Evolutionary conservation across 2,888 invertebrate genomes (phyloP).

Genomic region (Acrocyrtus sp.): DNA sequence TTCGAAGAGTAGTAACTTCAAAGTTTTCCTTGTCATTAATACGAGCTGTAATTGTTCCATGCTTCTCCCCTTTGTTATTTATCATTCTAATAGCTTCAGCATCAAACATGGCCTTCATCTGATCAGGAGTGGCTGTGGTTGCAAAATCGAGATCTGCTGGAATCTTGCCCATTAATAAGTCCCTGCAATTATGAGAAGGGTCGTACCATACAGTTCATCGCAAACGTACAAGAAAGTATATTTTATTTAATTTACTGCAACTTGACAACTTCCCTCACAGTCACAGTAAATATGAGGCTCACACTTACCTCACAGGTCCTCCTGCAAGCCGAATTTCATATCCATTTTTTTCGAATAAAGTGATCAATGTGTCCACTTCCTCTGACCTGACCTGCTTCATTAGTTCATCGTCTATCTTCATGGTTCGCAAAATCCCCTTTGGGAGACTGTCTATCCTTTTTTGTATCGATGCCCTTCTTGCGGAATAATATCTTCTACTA

Average conservation of each 20-base stretch:
- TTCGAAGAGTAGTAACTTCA: conserved; percentile 90
- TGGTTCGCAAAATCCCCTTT: conserved; percentile 74
- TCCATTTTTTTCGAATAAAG: conserved; percentile 81
- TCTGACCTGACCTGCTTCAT: conserved; percentile 84
- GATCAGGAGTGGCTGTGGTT: conserved; percentile 92
- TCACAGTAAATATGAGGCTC: background rate
- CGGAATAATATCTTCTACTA: too few relatives aligned
- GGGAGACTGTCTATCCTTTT: conserved; percentile 26
- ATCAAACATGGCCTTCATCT: conserved; percentile 95
- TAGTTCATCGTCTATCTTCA: conserved; percentile 77
- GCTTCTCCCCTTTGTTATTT: conserved; percentile 90
- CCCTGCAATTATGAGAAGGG: conserved; percentile 68
- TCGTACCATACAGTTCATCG: background rate
- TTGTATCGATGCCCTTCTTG: too few relatives aligned
- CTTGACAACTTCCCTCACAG: background rate
- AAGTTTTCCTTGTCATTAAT: conserved; percentile 95
- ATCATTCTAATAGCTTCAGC: conserved; percentile 88
- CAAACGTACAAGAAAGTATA: too few relatives aligned
- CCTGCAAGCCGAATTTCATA: conserved; percentile 94
- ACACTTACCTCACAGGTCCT: conserved; percentile 85
- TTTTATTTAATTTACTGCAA: background rate
- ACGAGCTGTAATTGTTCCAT: conserved; percentile 95
- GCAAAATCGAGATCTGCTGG: conserved; percentile 98
- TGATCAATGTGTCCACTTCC: conserved; percentile 77
- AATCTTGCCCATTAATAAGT: conserved; percentile 78